phyloP scores from a whole-genome alignment of 2,888 invertebrate genomes.

The Melipona beecheii region DNA sequence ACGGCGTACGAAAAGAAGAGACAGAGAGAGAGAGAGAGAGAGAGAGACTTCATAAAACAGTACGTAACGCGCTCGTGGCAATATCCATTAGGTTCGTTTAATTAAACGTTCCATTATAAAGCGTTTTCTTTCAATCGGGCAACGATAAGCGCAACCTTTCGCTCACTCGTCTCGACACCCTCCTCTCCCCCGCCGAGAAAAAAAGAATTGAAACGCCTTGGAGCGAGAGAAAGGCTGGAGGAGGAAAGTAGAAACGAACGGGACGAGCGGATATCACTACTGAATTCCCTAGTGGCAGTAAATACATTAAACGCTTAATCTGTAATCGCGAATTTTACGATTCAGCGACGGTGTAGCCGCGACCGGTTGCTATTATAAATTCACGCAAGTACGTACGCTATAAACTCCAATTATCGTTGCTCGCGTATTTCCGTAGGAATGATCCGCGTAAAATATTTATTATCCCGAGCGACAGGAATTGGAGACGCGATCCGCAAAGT shows the following conservation, averaged over 20 bases:
- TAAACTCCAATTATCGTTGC: slow-evolving; percentile 71
- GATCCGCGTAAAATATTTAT: slow-evolving; percentile 67
- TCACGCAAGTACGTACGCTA: slow-evolving; percentile 61
- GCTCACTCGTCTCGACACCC: background rate
- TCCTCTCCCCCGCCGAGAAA: background rate
- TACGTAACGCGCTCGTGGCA: slow-evolving; percentile 15
- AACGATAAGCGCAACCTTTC: background rate
- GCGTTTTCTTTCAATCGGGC: background rate
- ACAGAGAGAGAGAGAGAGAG: background rate
- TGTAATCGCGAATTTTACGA: slow-evolving; percentile 65
- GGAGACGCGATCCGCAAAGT: slow-evolving; percentile 61
- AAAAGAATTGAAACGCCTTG: slow-evolving; percentile 1
- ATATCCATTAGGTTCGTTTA: slow-evolving; percentile 21
- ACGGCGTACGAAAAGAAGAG: background rate
- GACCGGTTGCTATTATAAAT: slow-evolving; percentile 56
- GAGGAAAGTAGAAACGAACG: background rate
- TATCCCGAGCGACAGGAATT: slow-evolving; percentile 48
- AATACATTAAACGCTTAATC: slow-evolving; percentile 62
- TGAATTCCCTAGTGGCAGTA: slow-evolving; percentile 37
- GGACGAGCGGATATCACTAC: slow-evolving; percentile 27
- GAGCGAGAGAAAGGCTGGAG: background rate
- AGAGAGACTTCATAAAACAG: slow-evolving; percentile 35
- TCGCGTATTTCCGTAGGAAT: slow-evolving; percentile 66
- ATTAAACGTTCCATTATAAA: slow-evolving; percentile 19
- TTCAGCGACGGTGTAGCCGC: slow-evolving; percentile 17